A percentile compares a stretch with the other conserved stretches of the same genome.
These are phyloP conservation scores for Drosophila funebris DNA, from an alignment of 1,140 invertebrate species.

Conservation along the genomic window DNA sequence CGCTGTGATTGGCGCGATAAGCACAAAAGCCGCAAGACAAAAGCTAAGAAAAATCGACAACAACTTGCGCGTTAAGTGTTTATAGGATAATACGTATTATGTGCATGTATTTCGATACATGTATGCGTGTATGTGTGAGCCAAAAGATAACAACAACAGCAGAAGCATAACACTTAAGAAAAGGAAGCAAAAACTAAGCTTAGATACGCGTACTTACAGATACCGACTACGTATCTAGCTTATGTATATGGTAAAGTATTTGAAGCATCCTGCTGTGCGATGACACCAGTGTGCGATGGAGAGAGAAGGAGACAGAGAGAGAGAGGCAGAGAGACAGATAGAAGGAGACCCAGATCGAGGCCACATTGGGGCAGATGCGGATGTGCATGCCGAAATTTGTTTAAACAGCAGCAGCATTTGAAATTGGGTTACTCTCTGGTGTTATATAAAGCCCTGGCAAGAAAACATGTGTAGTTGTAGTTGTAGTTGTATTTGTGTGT, in stretches of 20 bases:
- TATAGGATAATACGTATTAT: constrained; percentile 58
- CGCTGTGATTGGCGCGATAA: constrained; percentile 65
- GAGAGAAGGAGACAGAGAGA: not conserved
- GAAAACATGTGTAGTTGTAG: constrained; percentile 23
- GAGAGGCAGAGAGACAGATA: not conserved
- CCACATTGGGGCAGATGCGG: constrained; percentile 18
- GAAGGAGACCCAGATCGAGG: constrained; percentile 32
- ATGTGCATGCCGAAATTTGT: constrained; percentile 62
- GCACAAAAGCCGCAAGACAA: constrained; percentile 66
- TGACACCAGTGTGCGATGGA: constrained; percentile 28
- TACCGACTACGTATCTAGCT: not conserved
- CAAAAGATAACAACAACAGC: constrained; percentile 53
- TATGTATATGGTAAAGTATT: constrained; percentile 12
- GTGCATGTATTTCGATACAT: not conserved
- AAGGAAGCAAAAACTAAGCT: constrained; percentile 19
- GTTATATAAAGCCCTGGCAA: constrained; percentile 49
- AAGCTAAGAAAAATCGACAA: constrained; percentile 56
- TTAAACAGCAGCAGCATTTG: constrained; percentile 55
- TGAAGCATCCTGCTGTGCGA: constrained; percentile 53
- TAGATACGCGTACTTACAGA: constrained; percentile 48
- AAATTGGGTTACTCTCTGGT: constrained; percentile 73
- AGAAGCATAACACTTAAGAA: constrained; percentile 56
- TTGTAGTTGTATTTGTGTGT: constrained; percentile 22
- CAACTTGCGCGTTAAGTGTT: constrained; percentile 72
- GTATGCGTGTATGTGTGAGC: not conserved